These are phyloP conservation scores for Hesperophylax magnus DNA, from an alignment of 1,140 invertebrate species.

Conservation along the genomic window DNA sequence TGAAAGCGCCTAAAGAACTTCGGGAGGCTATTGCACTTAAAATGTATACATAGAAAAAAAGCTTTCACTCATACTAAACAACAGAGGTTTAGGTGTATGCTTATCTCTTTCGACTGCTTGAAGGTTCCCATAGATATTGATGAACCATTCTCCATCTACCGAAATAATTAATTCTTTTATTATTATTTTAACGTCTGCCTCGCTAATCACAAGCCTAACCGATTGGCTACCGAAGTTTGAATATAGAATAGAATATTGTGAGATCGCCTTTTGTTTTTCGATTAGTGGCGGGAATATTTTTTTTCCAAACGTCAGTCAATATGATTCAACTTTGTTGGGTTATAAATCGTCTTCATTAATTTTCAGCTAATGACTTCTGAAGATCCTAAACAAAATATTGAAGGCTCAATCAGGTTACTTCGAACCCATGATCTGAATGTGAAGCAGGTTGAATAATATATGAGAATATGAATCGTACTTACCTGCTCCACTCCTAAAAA, in stretches of 20 bases:
- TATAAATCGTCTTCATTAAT: slow-evolving; percentile 55
- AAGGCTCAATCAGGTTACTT: slow-evolving; percentile 22
- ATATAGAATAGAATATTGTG: slow-evolving; percentile 2
- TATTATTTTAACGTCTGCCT: slow-evolving; percentile 11
- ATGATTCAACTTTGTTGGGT: slow-evolving; percentile 49
- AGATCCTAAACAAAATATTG: slow-evolving; percentile 21
- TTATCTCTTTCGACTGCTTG: not conserved
- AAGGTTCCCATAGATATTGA: slow-evolving; percentile 16
- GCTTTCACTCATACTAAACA: too few relatives aligned
- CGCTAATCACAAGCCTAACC: slow-evolving; percentile 24
- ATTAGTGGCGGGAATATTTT: slow-evolving; percentile 27
- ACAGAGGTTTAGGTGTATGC: too few relatives aligned
- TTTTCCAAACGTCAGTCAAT: slow-evolving; percentile 39
- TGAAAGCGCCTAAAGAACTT: too few relatives aligned
- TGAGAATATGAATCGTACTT: too few relatives aligned
- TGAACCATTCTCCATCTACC: not conserved
- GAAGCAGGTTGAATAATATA: too few relatives aligned
- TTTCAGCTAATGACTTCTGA: slow-evolving; percentile 48
- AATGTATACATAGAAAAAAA: too few relatives aligned
- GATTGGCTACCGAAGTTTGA: slow-evolving; percentile 41
- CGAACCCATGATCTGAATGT: too few relatives aligned
- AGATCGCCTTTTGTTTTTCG: slow-evolving; percentile 40
- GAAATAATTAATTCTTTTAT: not conserved
- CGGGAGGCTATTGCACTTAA: too few relatives aligned
- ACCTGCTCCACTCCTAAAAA: too few relatives aligned